Base-by-base conservation (phyloP, 2,113 vertebrate species). In the Eclectus roratus region DNA sequence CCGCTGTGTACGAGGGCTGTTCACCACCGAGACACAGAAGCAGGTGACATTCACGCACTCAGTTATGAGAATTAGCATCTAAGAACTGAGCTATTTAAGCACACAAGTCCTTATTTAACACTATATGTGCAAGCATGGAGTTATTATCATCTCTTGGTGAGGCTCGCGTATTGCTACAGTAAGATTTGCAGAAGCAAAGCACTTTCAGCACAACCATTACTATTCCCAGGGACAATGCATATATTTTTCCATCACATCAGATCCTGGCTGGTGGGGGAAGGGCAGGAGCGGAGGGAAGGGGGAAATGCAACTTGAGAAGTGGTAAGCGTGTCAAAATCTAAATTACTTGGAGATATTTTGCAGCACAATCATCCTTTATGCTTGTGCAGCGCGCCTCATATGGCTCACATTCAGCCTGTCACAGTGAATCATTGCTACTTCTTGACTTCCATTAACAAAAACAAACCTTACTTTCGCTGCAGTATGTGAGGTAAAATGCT, bases 331-430 rank as follows among this genome's bases (percentile, higher is more conserved):
- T 96, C 87, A 96, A 91, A 96, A 96, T 63, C 80, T 66, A 55
- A 93, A 94, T 92, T 73, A 89, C 94, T 77, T 13, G 66, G 80
- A 85, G 87, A 91, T 92, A 81, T 88, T 97, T 88, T 50, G 87
- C 88, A 93, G 94, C 80, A 94, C 94, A 96, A 93, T 91, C 92
- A 88, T 55, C 87, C 94, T 97, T 96, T 95, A 95, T 91, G 94
- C 92, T 35, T 8, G 60, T 6, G 77, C 93, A 82, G 92, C 64
- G 50, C 25, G 1, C 79, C 77, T 97, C 96, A 94, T 94, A 94
- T 94, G 95, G 97, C 96, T 97, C 91, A 71, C 93, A 95, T 96
- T 97, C 92, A 96, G 93, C 72, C 94, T 97, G 96, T 96, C 96
- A 94, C 95, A 92, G 82, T 79, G 91, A 97, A 97, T 96, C 95